phyloP scores from a whole-genome alignment of 37 sponge, comb jelly and placozoan genomes.

The Geodia barretti region DNA sequence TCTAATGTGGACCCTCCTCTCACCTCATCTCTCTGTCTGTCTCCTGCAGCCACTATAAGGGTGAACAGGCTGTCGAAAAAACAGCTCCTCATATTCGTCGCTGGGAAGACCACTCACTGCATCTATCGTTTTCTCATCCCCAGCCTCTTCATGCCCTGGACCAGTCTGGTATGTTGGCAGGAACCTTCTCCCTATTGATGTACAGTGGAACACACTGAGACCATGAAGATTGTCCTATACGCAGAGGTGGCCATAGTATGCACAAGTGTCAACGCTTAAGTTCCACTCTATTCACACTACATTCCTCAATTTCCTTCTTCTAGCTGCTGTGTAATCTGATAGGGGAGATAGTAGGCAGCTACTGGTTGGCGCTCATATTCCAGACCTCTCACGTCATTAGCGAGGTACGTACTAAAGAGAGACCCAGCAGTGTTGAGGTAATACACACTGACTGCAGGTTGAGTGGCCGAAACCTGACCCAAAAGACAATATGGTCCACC shows the following conservation, averaged over 20 bases:
- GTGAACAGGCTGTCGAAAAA: conserved; percentile 54
- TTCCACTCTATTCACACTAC: background rate
- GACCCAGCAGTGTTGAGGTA: background rate
- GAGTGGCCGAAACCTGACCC: conserved; percentile 91
- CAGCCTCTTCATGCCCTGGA: conserved; percentile 72
- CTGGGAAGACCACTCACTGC: conserved; percentile 72
- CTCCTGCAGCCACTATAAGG: conserved; percentile 70
- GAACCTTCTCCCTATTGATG: background rate
- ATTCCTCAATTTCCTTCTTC: background rate
- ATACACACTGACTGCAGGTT: conserved; percentile 26
- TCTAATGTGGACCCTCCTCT: background rate
- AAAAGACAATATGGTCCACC: conserved; percentile 71
- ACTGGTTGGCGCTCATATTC: conserved; percentile 93
- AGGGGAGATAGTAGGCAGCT: conserved; percentile 81
- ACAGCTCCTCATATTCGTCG: conserved; percentile 72
- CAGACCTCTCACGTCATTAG: conserved; percentile 94
- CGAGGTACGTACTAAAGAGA: conserved; percentile 39
- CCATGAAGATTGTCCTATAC: background rate
- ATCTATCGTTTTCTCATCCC: conserved; percentile 73
- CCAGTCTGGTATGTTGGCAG: conserved; percentile 47
- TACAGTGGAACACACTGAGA: background rate
- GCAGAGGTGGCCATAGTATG: too few species aligned
- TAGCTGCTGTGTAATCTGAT: conserved; percentile 68
- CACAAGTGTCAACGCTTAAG: too few species aligned
- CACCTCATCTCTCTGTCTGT: background rate